Conservation (phyloP, 2,888 invertebrate genomes). For the Pandemis corylana region DNA sequence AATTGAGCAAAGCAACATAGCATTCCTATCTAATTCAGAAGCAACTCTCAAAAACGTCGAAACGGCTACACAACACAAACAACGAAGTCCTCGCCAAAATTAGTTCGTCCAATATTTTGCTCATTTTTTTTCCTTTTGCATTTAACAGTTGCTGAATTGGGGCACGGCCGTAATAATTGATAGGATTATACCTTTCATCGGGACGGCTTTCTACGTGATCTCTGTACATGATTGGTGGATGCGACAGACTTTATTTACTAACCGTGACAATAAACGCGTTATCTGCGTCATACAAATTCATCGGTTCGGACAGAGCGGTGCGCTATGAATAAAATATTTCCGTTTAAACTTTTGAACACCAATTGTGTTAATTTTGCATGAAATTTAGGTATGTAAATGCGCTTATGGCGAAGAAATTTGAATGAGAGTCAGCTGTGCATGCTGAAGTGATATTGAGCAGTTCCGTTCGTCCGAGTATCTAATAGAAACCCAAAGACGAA, state of each 20-base stretch:
- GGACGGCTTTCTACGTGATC: slow-evolving; percentile 69
- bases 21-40: slow-evolving; percentile 17
- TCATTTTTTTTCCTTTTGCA: slow-evolving; percentile 67
- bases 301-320: slow-evolving; percentile 56
- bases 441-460: slow-evolving; percentile 20
- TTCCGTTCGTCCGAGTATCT: not conserved
- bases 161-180: slow-evolving; percentile 77
- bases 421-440: not conserved
- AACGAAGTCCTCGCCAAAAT: slow-evolving; percentile 12
- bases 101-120: slow-evolving; percentile 42
- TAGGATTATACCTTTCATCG: slow-evolving; percentile 79
- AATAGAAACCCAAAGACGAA: not conserved
- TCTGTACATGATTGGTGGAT: slow-evolving; percentile 73
- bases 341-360: slow-evolving; percentile 56
- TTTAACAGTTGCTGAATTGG: slow-evolving; percentile 65
- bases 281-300: slow-evolving; percentile 71
- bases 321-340: slow-evolving; percentile 65
- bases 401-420: slow-evolving; percentile 6
- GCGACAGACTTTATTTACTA: slow-evolving; percentile 72
- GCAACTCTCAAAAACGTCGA: not conserved
- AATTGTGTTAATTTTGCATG: slow-evolving; percentile 34
- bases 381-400: slow-evolving; percentile 6
- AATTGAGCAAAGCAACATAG: slow-evolving; percentile 9
- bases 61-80: slow-evolving; percentile 7
- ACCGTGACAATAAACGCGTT: slow-evolving; percentile 73